Evolutionary conservation across 2,113 vertebrate species (phyloP), one percentile per base, ranked within the genome.

Genomic region (Coptodon bakossiorum): DNA sequence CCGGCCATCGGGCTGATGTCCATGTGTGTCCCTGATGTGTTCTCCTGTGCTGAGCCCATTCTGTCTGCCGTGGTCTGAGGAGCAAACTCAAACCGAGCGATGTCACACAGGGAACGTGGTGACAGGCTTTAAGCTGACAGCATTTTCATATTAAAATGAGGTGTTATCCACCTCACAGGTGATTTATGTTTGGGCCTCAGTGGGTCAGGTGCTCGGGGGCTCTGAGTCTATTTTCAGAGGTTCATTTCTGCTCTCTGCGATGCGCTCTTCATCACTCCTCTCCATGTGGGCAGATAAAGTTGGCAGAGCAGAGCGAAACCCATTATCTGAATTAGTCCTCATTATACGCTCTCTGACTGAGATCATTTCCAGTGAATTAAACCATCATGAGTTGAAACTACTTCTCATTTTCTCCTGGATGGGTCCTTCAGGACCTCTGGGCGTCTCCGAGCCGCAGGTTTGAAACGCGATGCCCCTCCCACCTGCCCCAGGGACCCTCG

Each of bases 241-340:
- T 4, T 85, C 54, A 24, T 50, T 73, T 73, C n/a, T 31, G 29
- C 22, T 45, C 34, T 17, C 57, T 16, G 45, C 2, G 8, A 31
- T 16, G 36, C 4, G 53, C 16, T 27, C 38, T 68, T 85, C 66
- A 29, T 86, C 48, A 14, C 45, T 88, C 22, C 11, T 4, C 90
- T 68, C 43, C 56, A 40, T 71, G 87, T 82, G 78, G 59, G 87
- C 68, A 68, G 90, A 80, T 61, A 53, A 85, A 50, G 16, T 34
- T 31, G 38, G 66, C 38, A 45, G 81, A 86, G 57, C 3, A 9
- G 34, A 73, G 50, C 45, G 5, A 80, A 86, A 16, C 24, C 36
- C 40, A 81, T 89, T 76, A 87, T 85, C 82, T 78, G 12, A 89
- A 90, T 84, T 59, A 88, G 84, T 80, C 78, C 50, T 86, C 14